Conservation (phyloP, 2,888 invertebrate genomes). For the Tipula lateralis region DNA sequence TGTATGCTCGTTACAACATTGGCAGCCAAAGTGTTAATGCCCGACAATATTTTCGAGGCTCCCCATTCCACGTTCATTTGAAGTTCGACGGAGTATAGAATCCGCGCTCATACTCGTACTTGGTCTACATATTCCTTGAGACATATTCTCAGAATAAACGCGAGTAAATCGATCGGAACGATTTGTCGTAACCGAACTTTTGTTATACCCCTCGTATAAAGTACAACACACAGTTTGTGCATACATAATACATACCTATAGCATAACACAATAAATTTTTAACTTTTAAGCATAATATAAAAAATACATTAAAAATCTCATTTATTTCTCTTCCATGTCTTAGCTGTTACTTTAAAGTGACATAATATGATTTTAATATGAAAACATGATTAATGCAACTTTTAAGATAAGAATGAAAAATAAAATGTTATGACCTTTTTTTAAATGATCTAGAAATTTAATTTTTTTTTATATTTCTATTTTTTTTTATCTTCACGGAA, state of each 20-base stretch:
- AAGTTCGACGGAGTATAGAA: no score
- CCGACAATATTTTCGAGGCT: no score
- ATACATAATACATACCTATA: neutral
- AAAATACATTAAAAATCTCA: neutral
- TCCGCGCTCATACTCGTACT: no score
- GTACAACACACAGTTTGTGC: no score
- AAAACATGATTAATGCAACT: slow-evolving; percentile 19
- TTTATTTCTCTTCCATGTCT: neutral
- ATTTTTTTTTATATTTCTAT: neutral
- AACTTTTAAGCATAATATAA: neutral
- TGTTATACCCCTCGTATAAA: no score
- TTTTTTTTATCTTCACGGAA: neutral
- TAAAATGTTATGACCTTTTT: neutral
- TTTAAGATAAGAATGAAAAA: neutral
- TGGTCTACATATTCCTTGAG: no score
- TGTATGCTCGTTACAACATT: no score
- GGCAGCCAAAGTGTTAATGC: no score
- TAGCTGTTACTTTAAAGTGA: neutral
- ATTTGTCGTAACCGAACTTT: no score
- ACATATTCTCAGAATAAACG: no score
- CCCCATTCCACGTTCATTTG: no score
- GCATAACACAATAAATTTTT: neutral
- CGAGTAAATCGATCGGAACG: no score
- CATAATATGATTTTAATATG: slow-evolving; percentile 24
- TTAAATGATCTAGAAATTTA: neutral